These are phyloP conservation scores for Brachypterus glaber DNA, from an alignment of 2,888 invertebrate genomes.

Conservation along the genomic window DNA sequence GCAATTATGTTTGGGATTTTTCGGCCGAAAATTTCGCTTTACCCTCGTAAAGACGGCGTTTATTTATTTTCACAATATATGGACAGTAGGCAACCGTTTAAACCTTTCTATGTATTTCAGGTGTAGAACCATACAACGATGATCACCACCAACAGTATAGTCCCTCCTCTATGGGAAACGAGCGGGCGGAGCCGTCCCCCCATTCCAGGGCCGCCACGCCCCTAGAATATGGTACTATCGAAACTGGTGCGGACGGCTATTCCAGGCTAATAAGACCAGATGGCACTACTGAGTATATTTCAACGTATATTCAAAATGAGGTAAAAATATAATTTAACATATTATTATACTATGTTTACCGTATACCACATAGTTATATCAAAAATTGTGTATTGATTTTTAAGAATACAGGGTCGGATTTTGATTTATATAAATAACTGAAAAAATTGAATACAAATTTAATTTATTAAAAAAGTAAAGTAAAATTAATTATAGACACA, in stretches of 20 bases:
- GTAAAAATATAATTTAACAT: constrained; percentile 23
- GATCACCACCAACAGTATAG: constrained; percentile 30
- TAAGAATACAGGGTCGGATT: too few relatives aligned
- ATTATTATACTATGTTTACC: constrained; percentile 1
- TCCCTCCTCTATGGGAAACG: constrained; percentile 36
- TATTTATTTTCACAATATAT: too few relatives aligned
- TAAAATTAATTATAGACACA: too few relatives aligned
- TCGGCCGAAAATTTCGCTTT: too few relatives aligned
- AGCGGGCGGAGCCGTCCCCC: constrained; percentile 38
- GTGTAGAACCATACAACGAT: constrained; percentile 22
- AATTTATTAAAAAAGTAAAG: too few relatives aligned
- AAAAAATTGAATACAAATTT: too few relatives aligned
- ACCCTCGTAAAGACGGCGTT: too few relatives aligned
- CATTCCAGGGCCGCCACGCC: constrained; percentile 36
- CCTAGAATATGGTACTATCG: constrained; percentile 30
- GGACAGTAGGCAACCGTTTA: not conserved
- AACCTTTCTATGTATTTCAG: constrained; percentile 20
- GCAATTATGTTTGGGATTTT: too few relatives aligned
- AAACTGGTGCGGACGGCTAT: constrained; percentile 28
- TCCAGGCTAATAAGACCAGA: constrained; percentile 30
- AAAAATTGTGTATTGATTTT: not conserved
- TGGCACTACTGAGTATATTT: too few relatives aligned
- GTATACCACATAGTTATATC: not conserved
- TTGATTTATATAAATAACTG: too few relatives aligned
- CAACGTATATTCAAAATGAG: too few relatives aligned